phyloP scores from a whole-genome alignment of 2,113 vertebrate genomes.

The Eurystomus gularis region DNA sequence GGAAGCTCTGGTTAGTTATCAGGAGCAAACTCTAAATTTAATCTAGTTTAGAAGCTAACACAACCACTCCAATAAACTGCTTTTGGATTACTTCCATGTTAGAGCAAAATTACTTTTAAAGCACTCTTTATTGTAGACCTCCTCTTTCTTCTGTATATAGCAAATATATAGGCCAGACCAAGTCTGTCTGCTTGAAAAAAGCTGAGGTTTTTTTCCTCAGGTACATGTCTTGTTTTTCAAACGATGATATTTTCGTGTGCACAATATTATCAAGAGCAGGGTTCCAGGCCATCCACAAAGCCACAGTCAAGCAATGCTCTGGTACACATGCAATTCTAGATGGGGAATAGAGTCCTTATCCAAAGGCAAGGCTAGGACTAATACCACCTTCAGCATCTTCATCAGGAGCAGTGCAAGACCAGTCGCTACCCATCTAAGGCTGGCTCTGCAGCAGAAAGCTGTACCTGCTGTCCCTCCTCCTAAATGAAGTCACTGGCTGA shows the following conservation, averaged over 20 bases:
- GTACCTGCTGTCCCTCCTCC: background rate
- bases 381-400: background rate
- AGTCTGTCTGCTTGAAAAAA: background rate
- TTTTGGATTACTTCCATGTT: background rate
- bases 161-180: background rate
- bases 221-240: background rate
- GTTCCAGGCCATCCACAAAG: background rate
- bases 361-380: background rate
- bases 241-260: background rate
- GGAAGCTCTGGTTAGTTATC: background rate
- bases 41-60: background rate
- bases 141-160: background rate
- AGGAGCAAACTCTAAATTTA: background rate
- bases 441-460: background rate
- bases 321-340: background rate
- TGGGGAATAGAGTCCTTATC: background rate
- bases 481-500: background rate
- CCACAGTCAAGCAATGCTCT: background rate
- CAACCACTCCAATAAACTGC: background rate
- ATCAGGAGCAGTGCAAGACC: background rate
- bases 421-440: background rate
- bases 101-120: background rate
- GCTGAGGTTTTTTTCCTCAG: background rate
- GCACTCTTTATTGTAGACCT: background rate
- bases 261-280: background rate